Evolutionary conservation across 2,113 vertebrate species (phyloP), one percentile per base, ranked within the genome.

Genomic region (Suncus etruscus): DNA sequence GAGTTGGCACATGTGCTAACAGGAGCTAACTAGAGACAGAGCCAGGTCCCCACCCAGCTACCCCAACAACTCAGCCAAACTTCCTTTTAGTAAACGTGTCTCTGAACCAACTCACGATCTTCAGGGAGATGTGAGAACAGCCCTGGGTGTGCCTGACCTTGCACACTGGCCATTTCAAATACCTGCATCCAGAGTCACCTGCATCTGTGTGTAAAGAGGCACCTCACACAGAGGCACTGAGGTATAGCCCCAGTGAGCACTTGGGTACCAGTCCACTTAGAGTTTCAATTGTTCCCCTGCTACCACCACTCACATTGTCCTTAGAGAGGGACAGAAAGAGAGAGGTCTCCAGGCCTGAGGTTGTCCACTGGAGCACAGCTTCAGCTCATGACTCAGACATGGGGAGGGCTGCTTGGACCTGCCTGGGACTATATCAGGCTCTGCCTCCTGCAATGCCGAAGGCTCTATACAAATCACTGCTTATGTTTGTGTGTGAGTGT

Each of bases 401-500:
- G 2, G 61, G 47, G 95, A 84, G 69, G 78, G 87, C 20, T 0
- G 4, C 79, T 47, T 86, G 70, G 95, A 47, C 54, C 51, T 32
- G 15, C 66, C 22, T 32, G 87, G 50, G 18, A 88, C 50, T 0
- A 74, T 18, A 73, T 14, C 80, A 58, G 29, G 87, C 73, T 25
- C 65, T 0, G n/a, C 84, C 69, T n/a, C 79, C 76, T 27, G 47
- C 39, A 31, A 7, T 86, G 83, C 76, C 92, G 68, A 80, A 74
- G 66, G 80, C 83, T 61, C 31, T 68, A 66, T 78, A 81, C 88
- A 92, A 87, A 95, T 93, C 88, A 68, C 47, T 25, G 47, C 86
- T 81, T 72, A 18, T 14, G 88, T 84, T 87, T 84, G 47, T 39
- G 89, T 87, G 87, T 83, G 93, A 97, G 68, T 86, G 70, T 91